Conservation (phyloP, 2,888 invertebrate genomes). For the Sminthurinus aureus region DNA sequence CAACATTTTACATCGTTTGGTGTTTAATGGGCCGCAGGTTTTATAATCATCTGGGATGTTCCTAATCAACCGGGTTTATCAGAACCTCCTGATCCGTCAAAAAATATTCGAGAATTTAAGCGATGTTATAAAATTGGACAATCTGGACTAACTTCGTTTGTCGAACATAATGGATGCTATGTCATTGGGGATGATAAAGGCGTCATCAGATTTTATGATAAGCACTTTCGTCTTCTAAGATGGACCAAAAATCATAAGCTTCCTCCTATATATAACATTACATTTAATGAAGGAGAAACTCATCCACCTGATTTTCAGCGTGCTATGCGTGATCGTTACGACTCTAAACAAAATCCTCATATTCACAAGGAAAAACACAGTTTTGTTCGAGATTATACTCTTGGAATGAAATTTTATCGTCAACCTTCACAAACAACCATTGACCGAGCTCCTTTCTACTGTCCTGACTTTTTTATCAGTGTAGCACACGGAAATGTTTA, state of each 20-base stretch:
- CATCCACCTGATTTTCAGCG: constrained; percentile 50
- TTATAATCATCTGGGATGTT: constrained; percentile 49
- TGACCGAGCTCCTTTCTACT: constrained; percentile 42
- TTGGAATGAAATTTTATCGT: constrained; percentile 49
- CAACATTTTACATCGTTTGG: not conserved
- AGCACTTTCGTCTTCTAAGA: constrained; percentile 52
- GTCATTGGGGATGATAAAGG: constrained; percentile 57
- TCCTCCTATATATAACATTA: constrained; percentile 43
- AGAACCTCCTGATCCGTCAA: constrained; percentile 49
- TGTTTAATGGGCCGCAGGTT: constrained; percentile 42
- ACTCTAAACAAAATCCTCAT: constrained; percentile 29
- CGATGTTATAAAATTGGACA: constrained; percentile 52
- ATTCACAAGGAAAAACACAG: constrained; percentile 43
- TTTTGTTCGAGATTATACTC: constrained; percentile 51
- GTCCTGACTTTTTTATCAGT: constrained; percentile 53
- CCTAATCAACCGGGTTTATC: constrained; percentile 48
- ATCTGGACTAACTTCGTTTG: constrained; percentile 49
- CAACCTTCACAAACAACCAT: constrained; percentile 53
- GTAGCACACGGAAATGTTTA: constrained; percentile 48
- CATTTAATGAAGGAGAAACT: constrained; percentile 48
- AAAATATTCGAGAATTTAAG: constrained; percentile 51
- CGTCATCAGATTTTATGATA: constrained; percentile 53
- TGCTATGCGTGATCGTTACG: constrained; percentile 45
- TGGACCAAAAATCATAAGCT: constrained; percentile 50
- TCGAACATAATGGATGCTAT: constrained; percentile 42